A percentile compares a stretch with the other conserved stretches of the same genome.
These are phyloP conservation scores for Ferrisia virgata DNA, from an alignment of 2,888 invertebrate species.

Conservation along the genomic window DNA sequence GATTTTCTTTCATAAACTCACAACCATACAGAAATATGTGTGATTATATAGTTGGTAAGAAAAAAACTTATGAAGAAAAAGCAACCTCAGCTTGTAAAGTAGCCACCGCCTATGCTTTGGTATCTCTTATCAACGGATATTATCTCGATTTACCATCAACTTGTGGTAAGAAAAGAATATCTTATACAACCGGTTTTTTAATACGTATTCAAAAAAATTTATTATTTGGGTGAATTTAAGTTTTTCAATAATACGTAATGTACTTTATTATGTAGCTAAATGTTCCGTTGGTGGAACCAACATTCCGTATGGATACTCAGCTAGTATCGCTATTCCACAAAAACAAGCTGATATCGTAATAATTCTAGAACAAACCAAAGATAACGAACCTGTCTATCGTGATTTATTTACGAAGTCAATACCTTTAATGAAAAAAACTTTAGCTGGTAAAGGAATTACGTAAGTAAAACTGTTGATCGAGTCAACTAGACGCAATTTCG, in stretches of 20 bases:
- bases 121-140: slow-evolving; percentile 60
- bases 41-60: slow-evolving; percentile 50
- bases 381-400: slow-evolving; percentile 64
- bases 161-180: slow-evolving; percentile 57
- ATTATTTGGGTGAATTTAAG: no score
- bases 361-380: slow-evolving; percentile 66
- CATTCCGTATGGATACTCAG: slow-evolving; percentile 24
- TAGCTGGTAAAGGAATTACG: slow-evolving; percentile 64
- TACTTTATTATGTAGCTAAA: slow-evolving; percentile 8
- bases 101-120: slow-evolving; percentile 67
- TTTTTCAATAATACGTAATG: no score
- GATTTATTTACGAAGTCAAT: slow-evolving; percentile 63
- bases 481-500: slow-evolving; percentile 29
- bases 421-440: slow-evolving; percentile 59
- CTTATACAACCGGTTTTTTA: no score
- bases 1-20: slow-evolving; percentile 18
- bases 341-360: slow-evolving; percentile 79
- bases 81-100: slow-evolving; percentile 64
- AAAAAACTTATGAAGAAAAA: slow-evolving; percentile 56
- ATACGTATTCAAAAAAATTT: no score
- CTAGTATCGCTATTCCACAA: slow-evolving; percentile 56
- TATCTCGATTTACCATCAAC: slow-evolving; percentile 63
- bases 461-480: slow-evolving; percentile 52
- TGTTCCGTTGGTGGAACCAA: neutral
- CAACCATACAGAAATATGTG: slow-evolving; percentile 36